A percentile compares a stretch with the other conserved stretches of the same genome.
phyloP scores from a whole-genome alignment of 2,888 invertebrate species.

The Drosophila pseudotalamancana region DNA sequence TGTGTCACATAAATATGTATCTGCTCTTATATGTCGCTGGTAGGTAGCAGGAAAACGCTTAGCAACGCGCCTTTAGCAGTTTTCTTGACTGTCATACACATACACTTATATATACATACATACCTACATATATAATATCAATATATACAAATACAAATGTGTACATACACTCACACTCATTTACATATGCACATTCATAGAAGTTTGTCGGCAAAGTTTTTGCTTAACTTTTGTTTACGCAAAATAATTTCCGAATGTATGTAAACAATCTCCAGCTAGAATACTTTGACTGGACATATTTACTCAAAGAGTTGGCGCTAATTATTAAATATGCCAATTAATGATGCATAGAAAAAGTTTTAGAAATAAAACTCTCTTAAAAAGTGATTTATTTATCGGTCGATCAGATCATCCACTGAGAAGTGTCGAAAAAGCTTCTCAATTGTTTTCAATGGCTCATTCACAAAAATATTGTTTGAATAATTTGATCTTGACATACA shows the following conservation, averaged over 20 bases:
- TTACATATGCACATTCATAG: background rate
- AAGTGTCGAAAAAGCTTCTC: no score
- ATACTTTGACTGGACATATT: no score
- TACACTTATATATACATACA: background rate
- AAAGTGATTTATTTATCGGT: no score
- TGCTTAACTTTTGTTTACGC: background rate
- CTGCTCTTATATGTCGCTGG: background rate
- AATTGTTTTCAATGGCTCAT: no score
- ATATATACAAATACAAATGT: background rate
- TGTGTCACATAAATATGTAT: background rate
- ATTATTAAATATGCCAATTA: no score
- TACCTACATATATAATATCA: background rate
- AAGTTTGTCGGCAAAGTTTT: background rate
- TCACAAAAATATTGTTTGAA: no score
- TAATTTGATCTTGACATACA: no score
- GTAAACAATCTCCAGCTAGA: no score
- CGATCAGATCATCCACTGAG: no score
- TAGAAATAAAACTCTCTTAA: no score
- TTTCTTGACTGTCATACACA: background rate
- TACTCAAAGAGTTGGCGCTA: no score
- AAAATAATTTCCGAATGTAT: background rate
- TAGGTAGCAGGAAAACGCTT: constrained; percentile 22
- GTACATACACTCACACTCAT: background rate
- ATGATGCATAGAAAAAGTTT: no score
- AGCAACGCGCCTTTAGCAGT: constrained; percentile 26